A percentile compares a stretch with the other conserved stretches of the same genome.
These are phyloP conservation scores for Microtus ochrogaster DNA, from an alignment of 2,113 vertebrate genomes.

Conservation along the genomic window DNA sequence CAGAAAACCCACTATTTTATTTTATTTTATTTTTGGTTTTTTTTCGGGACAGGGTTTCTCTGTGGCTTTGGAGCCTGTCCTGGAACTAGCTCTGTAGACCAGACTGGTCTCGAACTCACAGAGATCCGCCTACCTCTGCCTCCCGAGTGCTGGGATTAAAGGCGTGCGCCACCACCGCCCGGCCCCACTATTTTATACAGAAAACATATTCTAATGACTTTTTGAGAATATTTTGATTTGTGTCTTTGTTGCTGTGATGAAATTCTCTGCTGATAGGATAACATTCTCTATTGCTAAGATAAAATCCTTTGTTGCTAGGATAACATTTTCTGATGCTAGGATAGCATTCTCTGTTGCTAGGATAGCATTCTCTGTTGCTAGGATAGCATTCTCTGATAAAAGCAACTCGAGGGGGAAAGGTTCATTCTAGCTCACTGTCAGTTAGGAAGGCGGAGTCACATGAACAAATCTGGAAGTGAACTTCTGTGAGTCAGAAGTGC, in stretches of 20 bases:
- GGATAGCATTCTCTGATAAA: not conserved
- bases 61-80: no score
- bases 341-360: not conserved
- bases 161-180: no score
- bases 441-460: not conserved
- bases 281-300: not conserved
- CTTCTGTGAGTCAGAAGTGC: not conserved
- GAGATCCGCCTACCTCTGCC: no score
- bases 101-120: no score
- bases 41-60: no score
- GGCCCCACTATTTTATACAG: not conserved
- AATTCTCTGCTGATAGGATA: not conserved
- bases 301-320: not conserved
- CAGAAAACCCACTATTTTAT: not conserved
- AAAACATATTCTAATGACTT: not conserved
- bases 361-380: no score
- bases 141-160: no score
- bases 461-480: not conserved
- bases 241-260: not conserved
- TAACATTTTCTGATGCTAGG: not conserved
- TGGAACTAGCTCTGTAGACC: no score
- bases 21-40: no score
- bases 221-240: not conserved
- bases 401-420: not conserved
- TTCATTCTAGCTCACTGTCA: not conserved